Evolutionary conservation across 2,113 vertebrate genomes (phyloP), one percentile per base, ranked within the genome.

Genomic region (Forbesichthys agassizii): DNA sequence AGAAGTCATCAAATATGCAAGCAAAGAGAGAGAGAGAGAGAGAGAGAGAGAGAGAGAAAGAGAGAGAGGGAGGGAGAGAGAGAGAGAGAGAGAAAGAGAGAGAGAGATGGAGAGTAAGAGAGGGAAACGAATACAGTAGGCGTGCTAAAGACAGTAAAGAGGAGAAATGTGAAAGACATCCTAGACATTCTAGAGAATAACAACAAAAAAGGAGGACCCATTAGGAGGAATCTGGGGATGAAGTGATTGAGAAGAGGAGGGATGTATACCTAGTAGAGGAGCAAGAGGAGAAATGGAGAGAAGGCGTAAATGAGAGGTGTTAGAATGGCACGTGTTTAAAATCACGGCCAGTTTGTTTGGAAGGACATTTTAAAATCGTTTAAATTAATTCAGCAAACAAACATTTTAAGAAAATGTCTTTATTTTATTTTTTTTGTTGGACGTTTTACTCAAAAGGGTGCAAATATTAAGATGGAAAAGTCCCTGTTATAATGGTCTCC

Each of bases 1-100:
- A 18, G 51, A 76, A 69, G 51, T 81, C 82, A 85, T 87, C 14
- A 89, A 90, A 85, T 86, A 88, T 88, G 80, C 70, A 89, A 65
- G 14, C 53, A 56, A 57, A 1, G 2, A 42, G 77, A 36, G 56
- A 51, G 18, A 49, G 20, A 13, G 27, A 52, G 3, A 4, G 16
- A 65, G 0, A n/a, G 67, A 5, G 42, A 55, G 36, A 16, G 62
- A 42, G 33, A 36, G 33, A 46, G 58, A 16, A 59, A 8, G 10
- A 14, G 36, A 11, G 11, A 36, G 12, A 12, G 11, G 33, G 9
- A 33, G 2, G 2, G 10, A 8, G 10, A 14, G 36, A 11, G 11
- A 36, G 33, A 12, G 11, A 58, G 9, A 33, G 36, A 11, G 11
- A 36, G 12, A 12, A 4, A 8, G 10, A 14, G 36, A 11, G 11